Percentiles rank a stretch among this genome's conserved stretches.
These are phyloP conservation scores for Clytia hemisphaerica DNA, from an alignment of 30 jellyfish, hydroid and myxozoan genomes.

Conservation along the genomic window DNA sequence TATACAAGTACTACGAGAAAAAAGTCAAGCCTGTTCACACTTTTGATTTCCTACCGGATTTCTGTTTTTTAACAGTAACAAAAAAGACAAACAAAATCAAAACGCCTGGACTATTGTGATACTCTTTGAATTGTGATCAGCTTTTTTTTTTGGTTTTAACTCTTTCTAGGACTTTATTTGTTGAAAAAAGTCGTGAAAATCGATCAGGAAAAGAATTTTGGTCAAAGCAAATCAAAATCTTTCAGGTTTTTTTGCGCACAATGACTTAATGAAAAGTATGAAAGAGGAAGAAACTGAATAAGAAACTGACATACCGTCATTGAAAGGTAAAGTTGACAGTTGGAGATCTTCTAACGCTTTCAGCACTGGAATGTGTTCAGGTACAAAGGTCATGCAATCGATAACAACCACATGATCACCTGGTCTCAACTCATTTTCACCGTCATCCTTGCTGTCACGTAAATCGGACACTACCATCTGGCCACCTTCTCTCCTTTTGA, in stretches of 20 bases:
- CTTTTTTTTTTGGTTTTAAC: no score
- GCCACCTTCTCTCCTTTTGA: conserved; percentile 2
- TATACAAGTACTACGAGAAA: no score
- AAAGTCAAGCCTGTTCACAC: no score
- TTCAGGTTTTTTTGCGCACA: no score
- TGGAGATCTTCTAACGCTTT: conserved; percentile 6
- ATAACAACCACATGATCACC: conserved; percentile 10
- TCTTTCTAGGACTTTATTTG: no score
- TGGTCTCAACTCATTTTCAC: background rate
- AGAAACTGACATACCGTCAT: background rate
- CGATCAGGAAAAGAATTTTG: no score
- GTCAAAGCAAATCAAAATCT: no score
- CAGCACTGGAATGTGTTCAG: conserved; percentile 24
- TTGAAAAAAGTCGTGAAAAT: no score
- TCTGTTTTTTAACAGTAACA: no score
- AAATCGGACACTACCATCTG: background rate
- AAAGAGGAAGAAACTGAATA: background rate
- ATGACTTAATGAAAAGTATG: no score
- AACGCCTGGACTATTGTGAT: background rate
- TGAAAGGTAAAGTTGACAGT: conserved; percentile 8
- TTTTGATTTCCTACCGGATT: no score
- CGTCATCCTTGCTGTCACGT: background rate
- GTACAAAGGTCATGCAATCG: conserved; percentile 28
- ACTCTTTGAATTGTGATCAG: no score
- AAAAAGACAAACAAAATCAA: background rate